Conservation (phyloP, 2,113 vertebrate genomes). For the Siniperca knerii region DNA sequence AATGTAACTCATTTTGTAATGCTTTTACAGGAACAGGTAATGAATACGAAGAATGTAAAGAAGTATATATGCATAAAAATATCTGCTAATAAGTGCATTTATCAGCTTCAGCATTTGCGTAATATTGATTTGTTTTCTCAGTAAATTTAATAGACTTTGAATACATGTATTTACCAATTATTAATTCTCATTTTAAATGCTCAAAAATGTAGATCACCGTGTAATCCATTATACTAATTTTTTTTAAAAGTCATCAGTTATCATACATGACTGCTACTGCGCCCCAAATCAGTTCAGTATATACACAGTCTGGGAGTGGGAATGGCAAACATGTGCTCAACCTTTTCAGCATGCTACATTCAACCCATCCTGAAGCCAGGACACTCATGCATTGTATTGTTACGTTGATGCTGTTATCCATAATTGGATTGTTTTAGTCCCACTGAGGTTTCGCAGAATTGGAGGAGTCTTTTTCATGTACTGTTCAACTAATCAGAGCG, state of each 20-base stretch:
- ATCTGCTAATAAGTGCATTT: not conserved
- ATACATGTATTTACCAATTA: too few relatives aligned
- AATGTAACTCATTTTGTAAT: not conserved
- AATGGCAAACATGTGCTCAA: not conserved
- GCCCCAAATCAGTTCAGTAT: not conserved
- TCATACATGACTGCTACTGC: not conserved
- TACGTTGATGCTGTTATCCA: constrained; percentile 27
- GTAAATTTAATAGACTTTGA: too few relatives aligned
- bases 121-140: not conserved
- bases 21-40: not conserved
- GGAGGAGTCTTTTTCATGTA: constrained; percentile 26
- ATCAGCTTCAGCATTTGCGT: not conserved
- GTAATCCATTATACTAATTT: not conserved
- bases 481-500: constrained; percentile 2
- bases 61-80: not conserved
- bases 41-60: not conserved
- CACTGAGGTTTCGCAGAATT: constrained; percentile 14
- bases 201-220: not conserved
- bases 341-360: not conserved
- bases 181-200: too few relatives aligned
- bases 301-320: not conserved
- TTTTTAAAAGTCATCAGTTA: too few relatives aligned
- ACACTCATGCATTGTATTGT: constrained; percentile 8
- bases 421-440: constrained; percentile 46
- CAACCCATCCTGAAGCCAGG: not conserved